Base-by-base conservation (phyloP, 2,797 vertebrate species). In the Poecilia wingei region DNA sequence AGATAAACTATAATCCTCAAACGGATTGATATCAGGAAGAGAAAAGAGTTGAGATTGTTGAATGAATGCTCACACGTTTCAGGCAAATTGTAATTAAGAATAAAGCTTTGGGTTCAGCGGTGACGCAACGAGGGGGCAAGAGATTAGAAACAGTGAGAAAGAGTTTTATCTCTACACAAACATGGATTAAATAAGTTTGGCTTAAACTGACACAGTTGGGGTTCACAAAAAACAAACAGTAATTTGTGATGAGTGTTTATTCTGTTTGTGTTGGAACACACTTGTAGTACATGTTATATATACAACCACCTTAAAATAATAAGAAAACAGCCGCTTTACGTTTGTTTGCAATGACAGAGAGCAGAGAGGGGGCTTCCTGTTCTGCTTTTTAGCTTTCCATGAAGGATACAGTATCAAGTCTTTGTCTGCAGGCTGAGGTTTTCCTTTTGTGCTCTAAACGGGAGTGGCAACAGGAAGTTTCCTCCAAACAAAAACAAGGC, bases 401-500 rank as follows among this genome's bases (percentile, higher is more conserved):
- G 78, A 81, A 81, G 80, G 78, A 91, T 76, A 84, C 79, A 31
- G 82, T 41, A 7, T 86, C 83, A 47, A 72, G 77, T 87, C 59
- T 73, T 70, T 70, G 68, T 70, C 39, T 45, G 74, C 20, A 86
- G 82, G 83, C 74, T 68, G 82, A 79, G 78, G 74, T 66, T 74
- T n/a, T 45, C 64, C 83, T 85, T 76, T 89, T 88, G 85, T 90
- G 79, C 79, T 76, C 1, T 82, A 84, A 91, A 88, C 86, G 83
- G 92, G 89, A 87, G 89, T 45, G 89, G 88, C 72, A 76, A 73
- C 2, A 82, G 90, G 84, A 90, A 88, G 84, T 81, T 80, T 78
- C 79, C 74, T 80, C 79, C 78, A 87, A 88, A 86, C 84, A 6
- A 51, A 83, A 71, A 71, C 78, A 84, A 80, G 71, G 77, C 70